Evolutionary conservation across 2,113 vertebrate species (phyloP), one percentile per base, ranked within the genome.

Genomic region (Rynchops niger): DNA sequence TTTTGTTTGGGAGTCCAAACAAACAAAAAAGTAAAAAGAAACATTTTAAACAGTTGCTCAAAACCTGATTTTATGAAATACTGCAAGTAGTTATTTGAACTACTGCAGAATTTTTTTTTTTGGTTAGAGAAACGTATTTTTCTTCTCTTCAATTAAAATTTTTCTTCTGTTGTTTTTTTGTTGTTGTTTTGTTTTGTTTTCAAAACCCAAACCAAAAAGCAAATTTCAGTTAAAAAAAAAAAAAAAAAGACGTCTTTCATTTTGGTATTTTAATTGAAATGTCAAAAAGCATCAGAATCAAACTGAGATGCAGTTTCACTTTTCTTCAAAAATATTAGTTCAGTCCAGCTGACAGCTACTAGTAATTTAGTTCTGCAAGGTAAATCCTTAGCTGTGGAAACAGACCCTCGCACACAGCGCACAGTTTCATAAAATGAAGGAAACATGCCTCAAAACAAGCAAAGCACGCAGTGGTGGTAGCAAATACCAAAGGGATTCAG

Each of bases 241-340:
- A 71, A 65, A 81, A 49, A 53, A 12, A 9, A 6, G 2, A 70
- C 58, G 17, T 32, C 11, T 70, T 95, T 69, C 4, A 52, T 76
- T 93, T 86, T 72, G 34, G 40, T 53, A 71, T 79, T 85, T 79
- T 74, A 89, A 87, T 59, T 67, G 53, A 91, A 76, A 82, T 85
- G 81, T 85, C 86, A 95, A 79, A 86, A 96, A 90, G 59, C 36
- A 82, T 87, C 81, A 96, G 61, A 87, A 62, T 76, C 83, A 91
- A 94, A 72, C 43, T 30, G 23, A 82, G 63, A 89, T 52, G 40
- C 25, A 26, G 1, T 72, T 90, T 49, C 49, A 72, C 30, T 71
- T 91, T 87, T 58, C 87, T 89, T 76, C 61, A 59, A 47, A 62
- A 79, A 38, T 18, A 59, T 26, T 59, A 42, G 17, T 26, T 85